Conservation (phyloP, 2,888 invertebrate genomes). For the Melanostoma scalare region DNA sequence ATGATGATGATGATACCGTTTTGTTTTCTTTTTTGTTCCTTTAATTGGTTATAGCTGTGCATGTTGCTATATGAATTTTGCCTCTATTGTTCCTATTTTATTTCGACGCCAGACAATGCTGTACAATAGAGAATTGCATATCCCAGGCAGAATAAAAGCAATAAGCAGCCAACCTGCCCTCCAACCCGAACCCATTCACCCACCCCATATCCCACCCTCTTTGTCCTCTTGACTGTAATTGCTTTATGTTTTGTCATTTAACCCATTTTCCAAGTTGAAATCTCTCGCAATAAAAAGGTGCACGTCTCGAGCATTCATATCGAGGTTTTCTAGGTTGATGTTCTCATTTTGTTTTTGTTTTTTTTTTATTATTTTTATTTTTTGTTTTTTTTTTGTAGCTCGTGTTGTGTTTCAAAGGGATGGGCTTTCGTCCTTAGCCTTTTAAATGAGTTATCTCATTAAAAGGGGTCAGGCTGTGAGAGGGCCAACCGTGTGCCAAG, state of each 20-base stretch:
- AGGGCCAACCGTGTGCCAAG: conserved; percentile 32
- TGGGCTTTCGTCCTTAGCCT: conserved; percentile 62
- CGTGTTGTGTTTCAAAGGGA: conserved; percentile 18
- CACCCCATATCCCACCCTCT: not conserved
- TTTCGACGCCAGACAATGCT: conserved; percentile 61
- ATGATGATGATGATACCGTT: conserved; percentile 49
- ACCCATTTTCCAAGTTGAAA: conserved; percentile 66
- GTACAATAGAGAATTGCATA: conserved; percentile 34
- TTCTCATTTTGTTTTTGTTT: conserved; percentile 52
- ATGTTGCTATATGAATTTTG: conserved; percentile 28
- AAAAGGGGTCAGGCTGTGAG: conserved; percentile 29
- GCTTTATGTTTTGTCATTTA: conserved; percentile 72
- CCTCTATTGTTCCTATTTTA: conserved; percentile 56
- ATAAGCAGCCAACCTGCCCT: conserved; percentile 17
- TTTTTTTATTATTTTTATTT: conserved; percentile 3
- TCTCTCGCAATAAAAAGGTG: conserved; percentile 65
- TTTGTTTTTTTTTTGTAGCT: conserved; percentile 6
- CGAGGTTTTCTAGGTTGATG: conserved; percentile 64
- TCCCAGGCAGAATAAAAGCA: conserved; percentile 38
- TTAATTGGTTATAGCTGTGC: conserved; percentile 64
- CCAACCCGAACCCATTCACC: not conserved
- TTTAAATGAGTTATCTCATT: conserved; percentile 69
- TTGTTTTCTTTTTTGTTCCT: conserved; percentile 38
- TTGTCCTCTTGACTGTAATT: conserved; percentile 52
- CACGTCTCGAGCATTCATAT: conserved; percentile 69